These are phyloP conservation scores for Cynoglossus semilaevis DNA, from an alignment of 2,113 vertebrate species.

Conservation along the genomic window DNA sequence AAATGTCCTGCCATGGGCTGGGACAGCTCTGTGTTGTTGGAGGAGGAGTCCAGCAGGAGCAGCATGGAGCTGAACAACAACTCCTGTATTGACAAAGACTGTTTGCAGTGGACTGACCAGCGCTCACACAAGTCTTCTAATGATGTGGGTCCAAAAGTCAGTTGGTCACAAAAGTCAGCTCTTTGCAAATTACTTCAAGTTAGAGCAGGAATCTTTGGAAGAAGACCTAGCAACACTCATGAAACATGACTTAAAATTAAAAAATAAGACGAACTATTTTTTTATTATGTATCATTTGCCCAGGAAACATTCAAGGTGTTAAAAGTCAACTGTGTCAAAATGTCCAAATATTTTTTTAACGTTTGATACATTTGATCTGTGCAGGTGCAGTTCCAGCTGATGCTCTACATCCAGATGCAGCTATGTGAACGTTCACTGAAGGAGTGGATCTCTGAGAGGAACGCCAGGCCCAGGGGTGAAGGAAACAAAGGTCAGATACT, in stretches of 20 bases:
- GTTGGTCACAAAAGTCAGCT: too few relatives aligned
- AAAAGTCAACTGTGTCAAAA: not conserved
- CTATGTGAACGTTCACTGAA: conserved; percentile 90
- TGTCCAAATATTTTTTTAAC: not conserved
- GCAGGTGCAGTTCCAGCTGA: conserved; percentile 86
- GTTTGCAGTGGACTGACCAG: conserved; percentile 54
- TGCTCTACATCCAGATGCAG: conserved; percentile 99
- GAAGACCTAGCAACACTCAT: too few relatives aligned
- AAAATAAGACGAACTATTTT: too few relatives aligned
- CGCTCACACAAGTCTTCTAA: conserved; percentile 42
- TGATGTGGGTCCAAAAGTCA: conserved; percentile 48
- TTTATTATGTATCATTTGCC: too few relatives aligned
- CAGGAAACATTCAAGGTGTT: too few relatives aligned
- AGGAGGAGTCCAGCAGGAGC: conserved; percentile 53
- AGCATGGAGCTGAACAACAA: conserved; percentile 68
- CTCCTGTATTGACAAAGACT: conserved; percentile 51
- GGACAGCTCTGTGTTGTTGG: conserved; percentile 58
- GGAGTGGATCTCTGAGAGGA: conserved; percentile 91
- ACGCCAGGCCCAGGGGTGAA: conserved; percentile 58
- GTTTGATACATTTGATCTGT: conserved; percentile 2
- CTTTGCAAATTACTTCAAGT: too few relatives aligned
- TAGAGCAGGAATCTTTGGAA: too few relatives aligned
- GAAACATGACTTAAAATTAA: too few relatives aligned
- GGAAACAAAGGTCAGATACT: conserved; percentile 42
- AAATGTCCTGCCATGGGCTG: conserved; percentile 62